phyloP scores from a whole-genome alignment of 2,113 vertebrate species.

The Dermatemys mawii region DNA sequence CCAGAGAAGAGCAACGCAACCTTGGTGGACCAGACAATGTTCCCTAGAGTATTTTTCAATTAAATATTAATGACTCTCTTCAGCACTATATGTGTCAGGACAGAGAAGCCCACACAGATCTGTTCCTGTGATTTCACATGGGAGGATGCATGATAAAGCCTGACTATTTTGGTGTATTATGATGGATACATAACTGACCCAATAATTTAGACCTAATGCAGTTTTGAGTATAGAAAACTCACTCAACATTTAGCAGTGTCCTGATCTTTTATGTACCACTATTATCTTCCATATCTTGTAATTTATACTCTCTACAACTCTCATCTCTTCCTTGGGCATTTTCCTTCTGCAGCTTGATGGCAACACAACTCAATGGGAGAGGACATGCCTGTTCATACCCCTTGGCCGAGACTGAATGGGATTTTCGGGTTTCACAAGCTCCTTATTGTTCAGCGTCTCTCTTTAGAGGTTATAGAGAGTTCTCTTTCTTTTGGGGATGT shows the following conservation, averaged over 20 bases:
- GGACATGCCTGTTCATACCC: background rate
- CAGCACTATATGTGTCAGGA: background rate
- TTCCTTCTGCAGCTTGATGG: rapidly evolving
- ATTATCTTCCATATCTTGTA: background rate
- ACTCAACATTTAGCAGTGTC: background rate
- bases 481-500: background rate
- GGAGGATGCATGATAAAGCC: rapidly evolving
- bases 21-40: background rate
- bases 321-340: background rate
- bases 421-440: background rate
- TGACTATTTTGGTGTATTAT: background rate
- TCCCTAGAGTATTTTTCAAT: background rate
- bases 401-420: background rate
- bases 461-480: background rate
- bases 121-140: background rate
- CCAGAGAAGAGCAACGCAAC: slow-evolving; percentile 7
- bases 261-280: background rate
- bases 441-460: background rate
- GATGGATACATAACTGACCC: background rate
- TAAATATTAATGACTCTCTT: background rate
- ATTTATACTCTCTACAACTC: background rate
- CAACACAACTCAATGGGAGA: background rate
- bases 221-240: background rate
- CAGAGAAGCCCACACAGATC: background rate
- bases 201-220: background rate